Evolutionary conservation across 2,888 invertebrate species (phyloP), one percentile per base, ranked within the genome.

Genomic region (Lycaena phlaeas): DNA sequence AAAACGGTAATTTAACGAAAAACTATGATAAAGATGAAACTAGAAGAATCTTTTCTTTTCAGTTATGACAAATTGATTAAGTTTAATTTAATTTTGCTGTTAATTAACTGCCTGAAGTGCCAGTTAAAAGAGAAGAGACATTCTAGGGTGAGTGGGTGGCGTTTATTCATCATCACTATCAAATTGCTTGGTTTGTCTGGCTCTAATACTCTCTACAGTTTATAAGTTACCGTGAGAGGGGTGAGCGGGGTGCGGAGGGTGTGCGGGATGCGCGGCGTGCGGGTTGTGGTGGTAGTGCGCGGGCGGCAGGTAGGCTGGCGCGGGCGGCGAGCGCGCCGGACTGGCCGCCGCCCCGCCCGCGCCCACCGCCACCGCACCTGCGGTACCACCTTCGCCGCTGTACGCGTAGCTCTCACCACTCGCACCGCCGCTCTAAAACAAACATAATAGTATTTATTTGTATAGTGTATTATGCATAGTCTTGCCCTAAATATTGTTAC

Each of bases 271-370:
- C 44, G 70, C 51, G 44, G 66, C 64, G 44, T 69, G 74, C 52
- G 49, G 17, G 17, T 71, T 59, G 51, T 68, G 73, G 57, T 70
- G 78, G 68, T 75, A 77, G 62, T 79, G 78, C 54, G 75, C 77
- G 52, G 71, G 78, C 54, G 79, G 77, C 54, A 74, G 67, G 59
- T 76, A 76, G 50, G 73, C 63, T 49, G 77, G 74, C 53, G 76
- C 77, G 40, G 94, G 94, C 59, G 94, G 94, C 12, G 93, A 93
- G 60, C 93, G 87, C 42, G 91, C 89, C 29, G 95, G 94, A 73
- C 94, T 94, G 57, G 92, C 89, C 57, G 91, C 90, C 56, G 57
- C 61, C 41, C 68, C 67, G 56, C 58, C 58, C 41, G 68, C 67
- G 50, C 54, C 55, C 90, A 59, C 87, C 57, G 46, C 54, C 56